These are phyloP conservation scores for Malurus splendens DNA, from an alignment of 2,797 vertebrate genomes.

Conservation along the genomic window DNA sequence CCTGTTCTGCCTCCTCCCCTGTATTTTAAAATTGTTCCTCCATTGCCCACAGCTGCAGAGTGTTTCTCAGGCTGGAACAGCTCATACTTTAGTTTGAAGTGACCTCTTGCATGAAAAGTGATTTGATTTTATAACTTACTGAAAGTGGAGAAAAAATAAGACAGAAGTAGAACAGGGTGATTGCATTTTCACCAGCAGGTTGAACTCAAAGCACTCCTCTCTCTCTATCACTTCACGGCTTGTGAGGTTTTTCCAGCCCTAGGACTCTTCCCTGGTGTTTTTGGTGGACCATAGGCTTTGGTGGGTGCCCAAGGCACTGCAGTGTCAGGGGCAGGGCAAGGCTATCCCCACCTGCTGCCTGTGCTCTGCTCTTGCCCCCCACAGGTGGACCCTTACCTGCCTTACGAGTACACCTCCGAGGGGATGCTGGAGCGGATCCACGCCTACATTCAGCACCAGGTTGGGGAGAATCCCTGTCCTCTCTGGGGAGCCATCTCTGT, in stretches of 20 bases:
- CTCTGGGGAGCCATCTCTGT: not conserved
- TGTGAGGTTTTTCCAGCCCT: not conserved
- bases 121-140: not conserved
- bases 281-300: not conserved
- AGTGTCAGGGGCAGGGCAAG: not conserved
- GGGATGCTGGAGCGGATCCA: slow-evolving; percentile 93
- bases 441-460: slow-evolving; percentile 92
- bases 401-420: slow-evolving; percentile 91
- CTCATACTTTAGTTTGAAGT: not conserved
- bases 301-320: not conserved
- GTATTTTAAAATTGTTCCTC: not conserved
- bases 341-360: not conserved
- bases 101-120: not conserved
- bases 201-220: not conserved
- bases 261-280: not conserved
- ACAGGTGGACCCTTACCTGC: slow-evolving; percentile 90
- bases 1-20: not conserved
- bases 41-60: not conserved
- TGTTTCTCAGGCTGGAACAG: not conserved
- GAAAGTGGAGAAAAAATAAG: not conserved
- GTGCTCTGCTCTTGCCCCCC: not conserved
- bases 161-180: not conserved
- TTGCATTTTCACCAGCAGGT: not conserved
- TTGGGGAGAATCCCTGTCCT: slow-evolving; percentile 45
- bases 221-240: not conserved